These are phyloP conservation scores for Entosphenus tridentatus DNA, from an alignment of 2,113 vertebrate species.

Conservation along the genomic window DNA sequence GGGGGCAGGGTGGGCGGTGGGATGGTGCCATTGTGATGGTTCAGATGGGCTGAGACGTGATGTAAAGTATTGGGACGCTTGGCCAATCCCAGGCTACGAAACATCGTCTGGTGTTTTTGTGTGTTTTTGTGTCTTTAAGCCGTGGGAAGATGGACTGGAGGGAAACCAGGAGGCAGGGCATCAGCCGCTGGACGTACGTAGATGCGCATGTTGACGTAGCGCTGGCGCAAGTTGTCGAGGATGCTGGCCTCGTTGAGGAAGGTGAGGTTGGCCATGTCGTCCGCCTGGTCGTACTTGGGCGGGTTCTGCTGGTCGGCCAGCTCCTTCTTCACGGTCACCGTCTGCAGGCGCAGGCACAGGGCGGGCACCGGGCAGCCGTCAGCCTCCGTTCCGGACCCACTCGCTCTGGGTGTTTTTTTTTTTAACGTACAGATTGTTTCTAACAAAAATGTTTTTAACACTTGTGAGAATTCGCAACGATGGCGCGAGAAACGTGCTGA, in stretches of 20 bases:
- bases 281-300: conserved; percentile 12
- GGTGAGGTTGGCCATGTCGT: conserved; percentile 14
- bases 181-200: conserved; percentile 9
- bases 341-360: conserved; percentile 9
- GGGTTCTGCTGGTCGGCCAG: conserved; percentile 16
- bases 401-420: background rate
- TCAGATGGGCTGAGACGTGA: no score
- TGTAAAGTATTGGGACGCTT: no score
- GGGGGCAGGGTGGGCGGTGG: no score
- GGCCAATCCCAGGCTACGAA: no score
- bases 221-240: conserved; percentile 13
- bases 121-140: no score
- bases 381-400: no score
- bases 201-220: conserved; percentile 11
- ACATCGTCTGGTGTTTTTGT: no score
- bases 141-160: no score
- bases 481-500: no score
- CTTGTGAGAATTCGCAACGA: no score
- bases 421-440: background rate
- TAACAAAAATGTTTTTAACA: background rate
- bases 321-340: conserved; percentile 12
- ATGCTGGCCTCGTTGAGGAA: conserved; percentile 14
- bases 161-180: background rate
- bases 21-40: no score
- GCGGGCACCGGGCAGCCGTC: no score